Evolutionary conservation across 2,888 invertebrate species (phyloP), one percentile per base, ranked within the genome.

Genomic region (Xylocampa areola): DNA sequence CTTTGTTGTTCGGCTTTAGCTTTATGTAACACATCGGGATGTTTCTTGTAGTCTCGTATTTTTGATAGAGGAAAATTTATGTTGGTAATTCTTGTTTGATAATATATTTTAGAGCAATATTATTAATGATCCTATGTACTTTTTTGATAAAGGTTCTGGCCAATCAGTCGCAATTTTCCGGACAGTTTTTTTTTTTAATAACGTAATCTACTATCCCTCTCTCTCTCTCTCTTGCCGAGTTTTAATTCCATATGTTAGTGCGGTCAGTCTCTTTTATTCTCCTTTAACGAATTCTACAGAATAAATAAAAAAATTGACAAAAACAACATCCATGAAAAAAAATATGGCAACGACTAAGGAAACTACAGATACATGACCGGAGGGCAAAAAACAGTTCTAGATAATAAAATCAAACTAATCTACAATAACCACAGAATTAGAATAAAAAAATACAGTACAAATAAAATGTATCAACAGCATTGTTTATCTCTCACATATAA

Each of bases 401-500:
- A 45, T 54, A 59, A 60, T 43, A 25, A 39, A 25, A 51, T 21
- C n/a, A n/a, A n/a, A n/a, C n/a, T n/a, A n/a, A n/a, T n/a, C n/a
- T 43, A 40, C 27, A 35, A 23, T 35, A 47, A 48, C 50, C 41
- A n/a, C 44, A 36, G 59, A 35, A 64, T 47, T 41, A 55, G 19
- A 51, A 45, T 60, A 37, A 49, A 60, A n/a, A 64, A 61, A 52
- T 48, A 72, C 35, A 33, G 11, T 30, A 41, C 23, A 23, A 58
- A 60, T 60, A 54, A 55, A 63, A 59, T 54, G 36, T 41, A 36
- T 44, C 33, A 43, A 63, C 60, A 58, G 54, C 59, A 66, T 58
- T 68, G 51, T 64, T 62, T 67, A 74, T 60, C 58, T 57, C 29
- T 43, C 55, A 63, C 30, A 57, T 50, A 64, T 35, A 62, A 54